Percentiles rank a stretch among this genome's conserved stretches.
Evolutionary conservation across 2,797 vertebrate species (phyloP).

Genomic region (Masticophis lateralis): DNA sequence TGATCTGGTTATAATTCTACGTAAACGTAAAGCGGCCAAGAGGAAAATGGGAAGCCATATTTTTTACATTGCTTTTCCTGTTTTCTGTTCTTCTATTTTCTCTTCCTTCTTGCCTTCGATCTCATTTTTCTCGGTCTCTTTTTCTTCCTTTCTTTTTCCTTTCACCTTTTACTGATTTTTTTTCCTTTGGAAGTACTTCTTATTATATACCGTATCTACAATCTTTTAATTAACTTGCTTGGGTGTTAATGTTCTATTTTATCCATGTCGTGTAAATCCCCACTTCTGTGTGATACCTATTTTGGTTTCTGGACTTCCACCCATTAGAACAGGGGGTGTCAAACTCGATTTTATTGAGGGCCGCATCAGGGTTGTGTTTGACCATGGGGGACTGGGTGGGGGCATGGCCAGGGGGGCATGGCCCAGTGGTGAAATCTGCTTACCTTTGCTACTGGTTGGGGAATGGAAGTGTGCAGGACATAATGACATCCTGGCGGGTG

Average conservation of each 20-base stretch:
- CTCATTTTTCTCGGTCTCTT: not conserved
- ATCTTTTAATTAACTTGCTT: not conserved
- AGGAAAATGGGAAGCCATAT: not conserved
- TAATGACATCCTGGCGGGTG: no score
- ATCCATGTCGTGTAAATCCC: not conserved
- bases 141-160: not conserved
- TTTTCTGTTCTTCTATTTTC: not conserved
- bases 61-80: not conserved
- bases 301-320: not conserved
- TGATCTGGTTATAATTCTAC: not conserved
- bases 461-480: no score
- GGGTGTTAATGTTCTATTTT: not conserved
- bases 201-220: not conserved
- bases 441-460: no score
- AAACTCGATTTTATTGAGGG: no score
- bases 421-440: no score
- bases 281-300: not conserved
- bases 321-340: not conserved
- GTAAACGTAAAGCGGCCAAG: not conserved
- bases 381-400: no score
- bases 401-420: no score
- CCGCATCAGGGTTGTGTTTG: no score
- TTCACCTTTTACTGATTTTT: not conserved
- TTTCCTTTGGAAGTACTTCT: not conserved
- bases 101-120: not conserved